Conservation (phyloP, 2,888 invertebrate genomes). For the Koerneria pararmatus region DNA sequence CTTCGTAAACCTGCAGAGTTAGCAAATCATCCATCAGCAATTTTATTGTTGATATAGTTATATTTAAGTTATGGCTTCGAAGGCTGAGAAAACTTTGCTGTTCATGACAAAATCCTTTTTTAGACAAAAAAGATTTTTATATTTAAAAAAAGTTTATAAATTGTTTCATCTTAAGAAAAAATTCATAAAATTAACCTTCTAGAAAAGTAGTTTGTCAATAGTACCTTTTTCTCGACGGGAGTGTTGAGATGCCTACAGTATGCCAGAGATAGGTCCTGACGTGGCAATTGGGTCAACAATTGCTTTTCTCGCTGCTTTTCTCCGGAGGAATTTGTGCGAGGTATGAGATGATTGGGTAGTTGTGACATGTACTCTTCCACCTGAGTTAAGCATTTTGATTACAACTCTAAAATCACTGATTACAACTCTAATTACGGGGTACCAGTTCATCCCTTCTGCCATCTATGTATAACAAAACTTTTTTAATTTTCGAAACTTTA, state of each 20-base stretch:
- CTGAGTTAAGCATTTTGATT: conserved; percentile 65
- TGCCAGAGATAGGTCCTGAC: conserved; percentile 81
- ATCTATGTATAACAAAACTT: too few species aligned
- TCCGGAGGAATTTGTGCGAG: conserved; percentile 73
- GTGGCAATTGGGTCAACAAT: conserved; percentile 81
- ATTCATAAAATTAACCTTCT: background rate
- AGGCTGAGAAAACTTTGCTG: background rate
- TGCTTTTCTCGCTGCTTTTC: conserved; percentile 73
- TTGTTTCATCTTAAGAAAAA: background rate
- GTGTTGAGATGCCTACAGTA: conserved; percentile 83
- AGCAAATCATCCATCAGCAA: too few species aligned
- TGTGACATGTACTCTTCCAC: conserved; percentile 87
- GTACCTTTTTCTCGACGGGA: conserved; percentile 56
- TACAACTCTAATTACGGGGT: too few species aligned
- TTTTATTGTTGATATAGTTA: background rate
- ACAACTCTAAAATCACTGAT: too few species aligned
- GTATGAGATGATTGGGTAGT: conserved; percentile 78
- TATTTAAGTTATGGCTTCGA: background rate
- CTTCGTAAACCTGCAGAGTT: conserved; percentile 74
- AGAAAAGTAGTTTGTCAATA: too few species aligned
- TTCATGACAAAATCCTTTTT: background rate
- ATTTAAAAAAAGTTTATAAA: background rate
- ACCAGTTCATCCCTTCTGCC: too few species aligned
- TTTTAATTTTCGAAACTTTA: too few species aligned
- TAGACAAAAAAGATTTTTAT: background rate